Evolutionary conservation across 2,797 vertebrate genomes (phyloP).

Genomic region (Vespertilio murinus): DNA sequence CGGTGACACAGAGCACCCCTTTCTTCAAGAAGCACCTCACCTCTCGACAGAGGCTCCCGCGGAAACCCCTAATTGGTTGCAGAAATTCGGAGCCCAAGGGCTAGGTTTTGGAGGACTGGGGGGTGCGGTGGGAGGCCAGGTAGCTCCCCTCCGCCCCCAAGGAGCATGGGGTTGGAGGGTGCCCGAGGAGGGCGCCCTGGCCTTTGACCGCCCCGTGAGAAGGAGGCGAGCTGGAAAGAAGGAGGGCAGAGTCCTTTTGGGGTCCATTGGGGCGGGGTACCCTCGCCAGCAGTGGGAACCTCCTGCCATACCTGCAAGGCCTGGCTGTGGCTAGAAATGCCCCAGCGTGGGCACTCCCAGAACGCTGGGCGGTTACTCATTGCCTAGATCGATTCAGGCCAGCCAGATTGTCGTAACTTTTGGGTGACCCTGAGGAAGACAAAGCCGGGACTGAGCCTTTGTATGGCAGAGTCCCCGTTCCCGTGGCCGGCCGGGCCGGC

Average conservation of each 20-base stretch:
- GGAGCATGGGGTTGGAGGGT: neutral
- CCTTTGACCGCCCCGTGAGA: neutral
- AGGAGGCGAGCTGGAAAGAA: neutral
- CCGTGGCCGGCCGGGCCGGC: slow-evolving; percentile 45
- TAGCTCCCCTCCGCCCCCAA: neutral
- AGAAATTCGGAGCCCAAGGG: neutral
- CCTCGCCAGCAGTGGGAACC: neutral
- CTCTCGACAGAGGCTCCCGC: slow-evolving; percentile 62
- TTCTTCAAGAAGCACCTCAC: slow-evolving; percentile 58
- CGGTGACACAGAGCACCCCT: slow-evolving; percentile 55
- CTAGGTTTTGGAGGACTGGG: neutral
- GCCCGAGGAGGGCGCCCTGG: neutral
- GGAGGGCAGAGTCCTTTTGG: neutral
- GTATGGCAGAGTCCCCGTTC: slow-evolving; percentile 82
- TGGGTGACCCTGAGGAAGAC: slow-evolving; percentile 95
- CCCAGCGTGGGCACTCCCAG: slow-evolving; percentile 50
- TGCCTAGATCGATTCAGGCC: slow-evolving; percentile 86
- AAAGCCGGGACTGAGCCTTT: slow-evolving; percentile 91
- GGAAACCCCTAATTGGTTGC: neutral
- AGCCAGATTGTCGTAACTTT: slow-evolving; percentile 98
- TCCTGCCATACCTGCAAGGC: neutral
- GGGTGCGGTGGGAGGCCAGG: neutral
- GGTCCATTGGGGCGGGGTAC: slow-evolving; percentile 62
- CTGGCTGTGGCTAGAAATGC: slow-evolving; percentile 53
- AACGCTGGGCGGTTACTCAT: slow-evolving; percentile 86